Percentiles rank a stretch among this genome's conserved stretches.
Evolutionary conservation across 37 sponge, comb jelly and placozoan genomes (phyloP).

Genomic region (Hormiphora californensis): DNA sequence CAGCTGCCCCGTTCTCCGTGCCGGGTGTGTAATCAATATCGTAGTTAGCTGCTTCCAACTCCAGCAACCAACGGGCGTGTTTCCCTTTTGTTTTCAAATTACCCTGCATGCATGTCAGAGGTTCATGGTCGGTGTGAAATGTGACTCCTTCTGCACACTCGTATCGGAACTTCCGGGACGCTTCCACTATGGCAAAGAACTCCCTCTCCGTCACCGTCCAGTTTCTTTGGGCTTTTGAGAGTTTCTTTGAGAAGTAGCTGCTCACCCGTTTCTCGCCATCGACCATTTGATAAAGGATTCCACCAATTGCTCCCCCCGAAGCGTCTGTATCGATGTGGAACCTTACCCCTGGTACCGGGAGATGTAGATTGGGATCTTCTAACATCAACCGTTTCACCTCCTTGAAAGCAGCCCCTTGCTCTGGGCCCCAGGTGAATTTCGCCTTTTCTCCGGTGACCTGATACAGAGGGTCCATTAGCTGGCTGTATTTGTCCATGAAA

Average conservation of each 20-base stretch:
- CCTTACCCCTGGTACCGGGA: too few species aligned
- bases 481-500: neutral
- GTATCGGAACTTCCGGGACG: neutral
- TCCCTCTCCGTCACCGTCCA: neutral
- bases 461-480: neutral
- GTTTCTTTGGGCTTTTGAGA: neutral
- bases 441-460: neutral
- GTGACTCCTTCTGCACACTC: neutral
- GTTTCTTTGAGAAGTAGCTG: neutral
- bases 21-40: neutral
- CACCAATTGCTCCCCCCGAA: neutral
- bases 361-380: too few species aligned
- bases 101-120: neutral
- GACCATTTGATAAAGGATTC: neutral
- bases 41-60: neutral
- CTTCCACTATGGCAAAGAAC: neutral
- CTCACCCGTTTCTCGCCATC: neutral
- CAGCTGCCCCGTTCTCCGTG: neutral
- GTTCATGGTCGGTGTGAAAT: neutral
- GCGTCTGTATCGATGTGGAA: conserved; percentile 7
- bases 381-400: too few species aligned
- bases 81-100: neutral
- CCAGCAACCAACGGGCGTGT: neutral
- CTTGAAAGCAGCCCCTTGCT: too few species aligned
- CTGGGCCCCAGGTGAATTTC: neutral